Conservation (phyloP, 2,797 vertebrate species). For the Sciurus vulgaris region DNA sequence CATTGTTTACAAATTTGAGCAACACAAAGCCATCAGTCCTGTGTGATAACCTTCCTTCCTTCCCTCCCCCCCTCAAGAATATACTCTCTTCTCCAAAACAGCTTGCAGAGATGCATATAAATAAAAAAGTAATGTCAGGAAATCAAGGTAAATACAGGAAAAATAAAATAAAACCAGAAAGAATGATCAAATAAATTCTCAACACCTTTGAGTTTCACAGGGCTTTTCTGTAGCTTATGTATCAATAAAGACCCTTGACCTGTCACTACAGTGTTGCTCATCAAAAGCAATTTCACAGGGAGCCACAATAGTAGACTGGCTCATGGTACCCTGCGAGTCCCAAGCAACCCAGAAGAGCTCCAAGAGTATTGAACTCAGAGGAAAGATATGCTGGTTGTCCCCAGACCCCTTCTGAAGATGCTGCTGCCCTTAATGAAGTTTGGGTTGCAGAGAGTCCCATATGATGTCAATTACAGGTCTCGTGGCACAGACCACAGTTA, state of each 20-base stretch:
- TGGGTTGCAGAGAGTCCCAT: background rate
- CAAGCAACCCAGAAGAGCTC: background rate
- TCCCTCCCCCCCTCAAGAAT: background rate
- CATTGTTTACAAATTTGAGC: constrained; percentile 79
- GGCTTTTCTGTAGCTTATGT: constrained; percentile 19
- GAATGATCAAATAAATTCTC: background rate
- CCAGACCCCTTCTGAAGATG: background rate
- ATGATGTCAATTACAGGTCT: background rate
- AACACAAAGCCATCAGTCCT: constrained; percentile 69
- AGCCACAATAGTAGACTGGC: background rate
- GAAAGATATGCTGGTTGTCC: background rate
- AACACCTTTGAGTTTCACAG: background rate
- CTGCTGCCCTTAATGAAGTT: background rate
- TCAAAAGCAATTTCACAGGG: constrained; percentile 32
- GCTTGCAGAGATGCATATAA: constrained; percentile 57
- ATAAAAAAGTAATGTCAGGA: constrained; percentile 51
- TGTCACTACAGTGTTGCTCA: background rate
- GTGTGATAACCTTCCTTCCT: background rate
- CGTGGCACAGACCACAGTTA: rapidly evolving
- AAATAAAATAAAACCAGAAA: constrained; percentile 12
- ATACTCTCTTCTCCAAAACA: background rate
- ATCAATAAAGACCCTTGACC: background rate
- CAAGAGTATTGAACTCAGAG: background rate
- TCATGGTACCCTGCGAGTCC: background rate
- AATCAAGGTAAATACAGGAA: constrained; percentile 41